Evolutionary conservation across 1,140 invertebrate species (phyloP), one percentile per base, ranked within the genome.

Genomic region (Gerris buenoi): DNA sequence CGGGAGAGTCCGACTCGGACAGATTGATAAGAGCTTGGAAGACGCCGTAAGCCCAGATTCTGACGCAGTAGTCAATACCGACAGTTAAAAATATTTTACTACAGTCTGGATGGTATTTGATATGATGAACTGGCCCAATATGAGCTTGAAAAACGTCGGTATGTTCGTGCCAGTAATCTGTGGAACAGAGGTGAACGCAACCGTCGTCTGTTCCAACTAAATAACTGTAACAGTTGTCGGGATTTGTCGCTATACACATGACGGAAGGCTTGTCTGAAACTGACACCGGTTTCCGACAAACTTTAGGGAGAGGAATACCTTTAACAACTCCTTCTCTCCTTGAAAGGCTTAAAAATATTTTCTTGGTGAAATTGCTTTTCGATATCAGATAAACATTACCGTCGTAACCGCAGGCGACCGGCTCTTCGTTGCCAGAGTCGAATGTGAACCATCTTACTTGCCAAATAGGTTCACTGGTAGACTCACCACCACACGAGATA

Each of bases 121-220:
- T 60, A 22, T 60, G 15, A 60, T 60, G 23, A 60, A 60, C 23
- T 22, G 58, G 58, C 23, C 58, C 58, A 3, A 22, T 15, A 22
- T 60, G 58, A 60, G 58, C 58, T 60, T 60, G 58, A 60, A 60
- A 60, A 5, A 60, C 23, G 23, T 60, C 58, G 10, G 15, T 60
- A 60, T 60, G 58, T 22, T 60, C 58, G 23, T 60, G 58, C 58
- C 58, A 60, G 22, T 60, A 60, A 22, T 60, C 58, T 22, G 58
- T 60, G 5, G 58, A 60, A 60, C 58, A 60, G 23, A 60, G 3
- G 23, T 60, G 58, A 60, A 60, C 58, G 23, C 58, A 60, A 22
- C 58, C 58, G 23, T 60, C 23, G 15, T 60, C 58, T 22, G 58
- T 60, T 60, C 58, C 58, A 60, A 25, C 58, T 60, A 60, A 25